phyloP scores from a whole-genome alignment of 1,140 invertebrate genomes.

The Elysia chlorotica region DNA sequence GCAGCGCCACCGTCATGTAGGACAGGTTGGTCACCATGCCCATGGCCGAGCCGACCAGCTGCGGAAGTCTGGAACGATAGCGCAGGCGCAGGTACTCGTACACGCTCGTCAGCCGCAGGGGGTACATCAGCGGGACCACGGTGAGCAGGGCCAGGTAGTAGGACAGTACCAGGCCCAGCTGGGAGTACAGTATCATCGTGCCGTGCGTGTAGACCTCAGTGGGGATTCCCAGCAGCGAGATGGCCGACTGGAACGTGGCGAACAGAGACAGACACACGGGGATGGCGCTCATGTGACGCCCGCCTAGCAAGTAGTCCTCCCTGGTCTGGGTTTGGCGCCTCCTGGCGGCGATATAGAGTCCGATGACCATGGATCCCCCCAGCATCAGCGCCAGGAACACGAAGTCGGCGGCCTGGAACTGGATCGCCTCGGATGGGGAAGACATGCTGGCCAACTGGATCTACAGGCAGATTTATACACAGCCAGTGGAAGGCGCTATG shows the following conservation, averaged over 20 bases:
- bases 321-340: too few species aligned
- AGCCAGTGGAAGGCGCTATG: too few species aligned
- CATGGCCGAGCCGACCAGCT: conserved; percentile 29
- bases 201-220: conserved; percentile 75
- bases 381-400: too few species aligned
- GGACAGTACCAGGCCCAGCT: conserved; percentile 31
- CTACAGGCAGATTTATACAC: too few species aligned
- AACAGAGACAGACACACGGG: too few species aligned
- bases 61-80: conserved; percentile 39
- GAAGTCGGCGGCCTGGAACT: too few species aligned
- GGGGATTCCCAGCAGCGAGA: conserved; percentile 84
- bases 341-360: too few species aligned
- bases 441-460: too few species aligned
- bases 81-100: conserved; percentile 74
- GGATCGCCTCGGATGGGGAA: too few species aligned
- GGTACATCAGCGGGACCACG: conserved; percentile 51
- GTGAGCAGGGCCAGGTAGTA: conserved; percentile 39
- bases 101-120: conserved; percentile 49
- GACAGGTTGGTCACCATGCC: conserved; percentile 66
- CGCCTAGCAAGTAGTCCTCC: too few species aligned
- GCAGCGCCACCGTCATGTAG: conserved; percentile 89
- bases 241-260: conserved; percentile 79
- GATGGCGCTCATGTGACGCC: too few species aligned
- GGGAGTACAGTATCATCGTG: conserved; percentile 28
- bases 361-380: too few species aligned